Percentiles rank a stretch among this genome's conserved stretches.
phyloP scores from a whole-genome alignment of 2,888 invertebrate species.

The Epiperipatus broadwayi region DNA sequence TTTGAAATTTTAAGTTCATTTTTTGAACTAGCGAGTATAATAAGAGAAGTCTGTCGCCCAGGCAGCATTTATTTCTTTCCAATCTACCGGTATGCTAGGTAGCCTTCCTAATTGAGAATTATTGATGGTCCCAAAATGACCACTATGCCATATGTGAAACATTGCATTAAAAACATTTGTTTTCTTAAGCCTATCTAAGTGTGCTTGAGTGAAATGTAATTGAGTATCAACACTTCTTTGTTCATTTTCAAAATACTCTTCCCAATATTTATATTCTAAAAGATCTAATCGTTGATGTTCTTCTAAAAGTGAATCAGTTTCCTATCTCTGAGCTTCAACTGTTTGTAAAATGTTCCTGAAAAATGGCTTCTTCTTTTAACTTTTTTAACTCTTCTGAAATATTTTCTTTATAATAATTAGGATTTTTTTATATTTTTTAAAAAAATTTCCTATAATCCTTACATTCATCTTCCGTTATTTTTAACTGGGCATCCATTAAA shows the following conservation, averaged over 20 bases:
- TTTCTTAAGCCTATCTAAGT: slow-evolving; percentile 70
- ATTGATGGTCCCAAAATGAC: slow-evolving; percentile 93
- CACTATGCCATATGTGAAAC: slow-evolving; percentile 89
- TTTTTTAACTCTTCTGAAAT: too few relatives aligned
- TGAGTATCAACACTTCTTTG: slow-evolving; percentile 76
- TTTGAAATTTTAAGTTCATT: slow-evolving; percentile 69
- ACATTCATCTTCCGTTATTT: too few relatives aligned
- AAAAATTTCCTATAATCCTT: slow-evolving; percentile 75
- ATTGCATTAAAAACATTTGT: slow-evolving; percentile 93
- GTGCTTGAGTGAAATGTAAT: slow-evolving; percentile 59
- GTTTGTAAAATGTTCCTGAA: too few relatives aligned
- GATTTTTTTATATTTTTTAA: too few relatives aligned
- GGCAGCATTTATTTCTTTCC: slow-evolving; percentile 97
- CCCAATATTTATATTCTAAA: too few relatives aligned
- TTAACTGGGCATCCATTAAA: too few relatives aligned
- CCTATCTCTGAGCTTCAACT: too few relatives aligned
- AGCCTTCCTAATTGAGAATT: slow-evolving; percentile 82
- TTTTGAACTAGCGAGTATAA: slow-evolving; percentile 73
- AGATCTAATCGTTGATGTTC: too few relatives aligned
- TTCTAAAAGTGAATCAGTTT: too few relatives aligned
- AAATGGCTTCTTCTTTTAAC: too few relatives aligned
- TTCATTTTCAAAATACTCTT: too few relatives aligned
- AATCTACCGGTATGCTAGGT: slow-evolving; percentile 81
- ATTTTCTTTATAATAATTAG: too few relatives aligned
- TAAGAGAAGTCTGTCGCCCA: slow-evolving; percentile 86